These are phyloP conservation scores for Drosophila meridionalis DNA, from an alignment of 2,888 invertebrate genomes.

Conservation along the genomic window DNA sequence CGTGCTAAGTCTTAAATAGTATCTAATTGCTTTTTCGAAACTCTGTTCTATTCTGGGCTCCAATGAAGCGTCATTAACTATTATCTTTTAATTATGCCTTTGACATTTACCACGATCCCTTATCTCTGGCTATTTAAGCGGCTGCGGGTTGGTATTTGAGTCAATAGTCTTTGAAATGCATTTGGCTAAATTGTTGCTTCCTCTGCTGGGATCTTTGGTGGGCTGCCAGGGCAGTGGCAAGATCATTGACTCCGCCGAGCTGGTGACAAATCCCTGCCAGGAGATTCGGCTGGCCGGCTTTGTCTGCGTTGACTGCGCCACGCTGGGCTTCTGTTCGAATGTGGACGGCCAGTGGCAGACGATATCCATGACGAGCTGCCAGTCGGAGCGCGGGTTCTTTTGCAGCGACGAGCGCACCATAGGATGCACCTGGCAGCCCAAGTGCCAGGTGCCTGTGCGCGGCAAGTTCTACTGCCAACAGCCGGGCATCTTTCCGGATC, in stretches of 20 bases:
- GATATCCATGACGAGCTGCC: constrained; percentile 57
- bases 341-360: constrained; percentile 63
- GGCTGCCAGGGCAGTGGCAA: constrained; percentile 15
- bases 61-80: constrained; percentile 26
- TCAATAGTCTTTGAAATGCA: constrained; percentile 55
- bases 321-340: constrained; percentile 67
- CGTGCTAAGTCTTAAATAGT: constrained; percentile 54
- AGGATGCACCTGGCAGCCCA: constrained; percentile 69
- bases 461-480: constrained; percentile 77
- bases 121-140: constrained; percentile 52
- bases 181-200: constrained; percentile 24
- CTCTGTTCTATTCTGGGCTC: constrained; percentile 5
- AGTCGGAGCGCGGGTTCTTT: constrained; percentile 61
- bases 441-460: constrained; percentile 62
- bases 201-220: constrained; percentile 18
- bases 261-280: constrained; percentile 69
- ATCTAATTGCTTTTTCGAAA: constrained; percentile 23
- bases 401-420: constrained; percentile 68
- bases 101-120: constrained; percentile 23
- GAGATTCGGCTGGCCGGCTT: constrained; percentile 69
- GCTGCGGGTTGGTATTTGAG: not conserved
- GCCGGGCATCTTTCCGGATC: constrained; percentile 79
- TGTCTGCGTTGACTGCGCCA: constrained; percentile 71
- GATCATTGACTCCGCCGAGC: constrained; percentile 41
- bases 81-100: constrained; percentile 54